These are phyloP conservation scores for Oithona nana DNA, from an alignment of 2,888 invertebrate genomes.

Conservation along the genomic window DNA sequence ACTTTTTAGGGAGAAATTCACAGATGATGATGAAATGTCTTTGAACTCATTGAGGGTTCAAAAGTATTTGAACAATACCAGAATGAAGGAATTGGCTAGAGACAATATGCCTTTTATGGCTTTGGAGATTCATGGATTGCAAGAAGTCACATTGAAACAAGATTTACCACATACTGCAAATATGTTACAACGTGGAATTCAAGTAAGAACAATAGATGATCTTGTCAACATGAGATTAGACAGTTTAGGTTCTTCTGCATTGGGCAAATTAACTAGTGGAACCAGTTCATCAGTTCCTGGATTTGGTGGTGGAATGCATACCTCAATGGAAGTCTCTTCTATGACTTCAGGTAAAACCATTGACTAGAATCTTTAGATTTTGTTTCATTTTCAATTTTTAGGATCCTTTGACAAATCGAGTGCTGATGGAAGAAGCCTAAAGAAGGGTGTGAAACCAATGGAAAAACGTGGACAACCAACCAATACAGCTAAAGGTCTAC, in stretches of 20 bases:
- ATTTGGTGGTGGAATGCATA: neutral
- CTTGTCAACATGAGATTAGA: neutral
- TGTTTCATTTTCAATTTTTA: too few relatives aligned
- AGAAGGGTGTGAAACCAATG: neutral
- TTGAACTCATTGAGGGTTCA: constrained; percentile 2
- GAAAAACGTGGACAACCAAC: neutral
- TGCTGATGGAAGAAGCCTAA: neutral
- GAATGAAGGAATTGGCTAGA: constrained; percentile 10
- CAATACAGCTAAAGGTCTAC: neutral
- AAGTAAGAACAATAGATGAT: neutral
- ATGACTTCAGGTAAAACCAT: too few relatives aligned
- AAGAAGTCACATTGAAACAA: neutral
- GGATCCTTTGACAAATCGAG: neutral
- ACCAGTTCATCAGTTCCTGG: neutral
- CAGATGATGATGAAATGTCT: neutral
- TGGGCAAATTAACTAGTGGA: neutral
- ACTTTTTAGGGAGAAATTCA: neutral
- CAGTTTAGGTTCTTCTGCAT: neutral
- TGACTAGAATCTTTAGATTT: too few relatives aligned
- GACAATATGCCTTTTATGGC: constrained; percentile 14
- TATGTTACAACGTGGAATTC: neutral
- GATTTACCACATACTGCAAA: neutral
- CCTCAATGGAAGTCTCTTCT: neutral
- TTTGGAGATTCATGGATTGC: constrained; percentile 2
- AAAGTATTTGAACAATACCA: constrained; percentile 12